Evolutionary conservation across 30 jellyfish, hydroid and myxozoan genomes (phyloP), one percentile per base, ranked within the genome.

Genomic region (Calvadosia cruxmelitensis): DNA sequence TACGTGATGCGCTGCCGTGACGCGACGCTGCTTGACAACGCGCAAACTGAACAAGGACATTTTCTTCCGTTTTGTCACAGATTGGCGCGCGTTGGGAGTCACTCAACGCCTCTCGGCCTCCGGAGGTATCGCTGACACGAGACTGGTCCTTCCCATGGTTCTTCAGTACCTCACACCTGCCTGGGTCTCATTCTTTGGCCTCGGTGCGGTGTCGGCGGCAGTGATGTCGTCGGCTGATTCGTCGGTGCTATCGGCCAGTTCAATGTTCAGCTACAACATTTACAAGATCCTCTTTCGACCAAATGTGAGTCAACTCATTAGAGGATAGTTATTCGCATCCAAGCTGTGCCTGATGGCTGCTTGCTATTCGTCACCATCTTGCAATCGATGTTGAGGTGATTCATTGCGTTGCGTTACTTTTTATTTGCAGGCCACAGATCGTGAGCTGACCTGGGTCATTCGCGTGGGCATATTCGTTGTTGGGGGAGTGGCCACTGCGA

Each of bases 151-250:
- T 52, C 95, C 95, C 33, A 61, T 84, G 23, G 95, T 76, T 7
- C 78, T 84, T n/a, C 95, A 84, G 76, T 84, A 84, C 70, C 81
- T 84, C 26, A 84, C 95, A 3, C 95, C 95, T 28, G 51, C 50
- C 28, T 79, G 87, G 82, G 95, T 84, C 28, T 84, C 95, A 29
- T 78, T 84, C 29, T 75, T 84, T 77, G 95, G 95, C 10, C 72
- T 84, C 83, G 95, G 95, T 33, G 95, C 95, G 30, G 76, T 84
- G 34, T 84, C 95, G 33, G 95, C 95, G 1, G 95, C 95, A 23
- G 95, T 84, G 50, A 84, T 84, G 95, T 84, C 95, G 16, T 76
- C 93, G 1, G 95, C 95, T 34, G 95, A 84, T 53, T 84, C 95
- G 26, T 84, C 95, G 27, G 89, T 84, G 31, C 81, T 84, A 50